A percentile compares a stretch with the other conserved stretches of the same genome.
These are phyloP conservation scores for Neoscelio sp. DNA, from an alignment of 2,888 invertebrate genomes.

Conservation along the genomic window DNA sequence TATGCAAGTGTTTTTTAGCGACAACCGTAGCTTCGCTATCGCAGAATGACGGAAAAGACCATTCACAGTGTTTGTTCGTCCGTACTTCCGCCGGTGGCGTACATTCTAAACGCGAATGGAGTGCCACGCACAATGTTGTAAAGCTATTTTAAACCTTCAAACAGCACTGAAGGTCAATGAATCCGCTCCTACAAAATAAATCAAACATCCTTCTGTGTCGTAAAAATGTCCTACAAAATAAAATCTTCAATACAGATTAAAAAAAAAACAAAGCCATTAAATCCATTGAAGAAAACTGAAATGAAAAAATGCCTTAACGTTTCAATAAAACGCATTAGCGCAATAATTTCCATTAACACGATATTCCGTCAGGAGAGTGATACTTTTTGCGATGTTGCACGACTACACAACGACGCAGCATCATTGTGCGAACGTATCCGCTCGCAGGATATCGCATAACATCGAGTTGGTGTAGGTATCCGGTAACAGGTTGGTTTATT, in stretches of 20 bases:
- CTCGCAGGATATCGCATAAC: conserved; percentile 75
- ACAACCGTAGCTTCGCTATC: conserved; percentile 39
- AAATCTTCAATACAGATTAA: no score
- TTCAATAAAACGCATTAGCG: conserved; percentile 46
- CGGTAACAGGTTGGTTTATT: conserved; percentile 68
- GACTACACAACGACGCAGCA: conserved; percentile 54
- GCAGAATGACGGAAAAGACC: conserved; percentile 68
- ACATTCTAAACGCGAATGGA: conserved; percentile 45
- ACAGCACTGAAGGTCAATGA: conserved; percentile 31
- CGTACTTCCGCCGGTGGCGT: conserved; percentile 67
- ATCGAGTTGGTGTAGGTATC: conserved; percentile 67
- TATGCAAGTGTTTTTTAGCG: conserved; percentile 16
- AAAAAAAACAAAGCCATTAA: no score
- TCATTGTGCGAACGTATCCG: conserved; percentile 71
- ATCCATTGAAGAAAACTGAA: background rate
- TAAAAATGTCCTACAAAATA: no score
- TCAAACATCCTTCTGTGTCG: no score
- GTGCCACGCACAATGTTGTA: conserved; percentile 18
- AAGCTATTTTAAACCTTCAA: conserved; percentile 28
- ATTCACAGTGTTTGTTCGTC: conserved; percentile 70
- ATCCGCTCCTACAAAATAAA: background rate
- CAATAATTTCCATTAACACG: conserved; percentile 33
- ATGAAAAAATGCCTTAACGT: conserved; percentile 2
- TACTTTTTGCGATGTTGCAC: conserved; percentile 39
- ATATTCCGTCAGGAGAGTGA: conserved; percentile 20